Evolutionary conservation across 1,140 invertebrate genomes (phyloP).

Genomic region (Homarus americanus): DNA sequence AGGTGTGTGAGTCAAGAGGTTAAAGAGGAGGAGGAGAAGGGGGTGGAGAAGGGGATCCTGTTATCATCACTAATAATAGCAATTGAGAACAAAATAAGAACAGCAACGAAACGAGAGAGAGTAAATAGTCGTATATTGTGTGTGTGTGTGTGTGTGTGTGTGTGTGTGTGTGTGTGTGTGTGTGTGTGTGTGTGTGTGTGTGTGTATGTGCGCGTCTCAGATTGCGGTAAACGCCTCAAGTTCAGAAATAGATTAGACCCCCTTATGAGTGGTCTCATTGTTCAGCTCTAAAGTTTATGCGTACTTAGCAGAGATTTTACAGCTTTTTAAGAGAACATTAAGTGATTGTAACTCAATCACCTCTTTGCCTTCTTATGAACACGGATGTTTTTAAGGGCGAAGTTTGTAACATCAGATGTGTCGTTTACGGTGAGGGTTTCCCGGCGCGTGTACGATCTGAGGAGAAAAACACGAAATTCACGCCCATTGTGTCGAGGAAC

Average conservation of each 20-base stretch:
- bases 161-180: too few species aligned
- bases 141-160: too few species aligned
- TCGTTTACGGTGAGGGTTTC: constrained; percentile 42
- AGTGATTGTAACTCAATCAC: constrained; percentile 70
- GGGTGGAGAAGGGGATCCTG: too few species aligned
- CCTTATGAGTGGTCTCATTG: constrained; percentile 52
- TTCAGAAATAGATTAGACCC: constrained; percentile 60
- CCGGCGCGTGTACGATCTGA: background rate
- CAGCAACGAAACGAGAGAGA: too few species aligned
- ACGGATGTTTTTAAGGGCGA: constrained; percentile 54
- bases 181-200: too few species aligned
- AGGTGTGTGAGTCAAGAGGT: too few species aligned
- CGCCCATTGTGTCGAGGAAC: background rate
- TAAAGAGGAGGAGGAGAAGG: too few species aligned
- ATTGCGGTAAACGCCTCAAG: background rate
- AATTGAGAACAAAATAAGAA: too few species aligned
- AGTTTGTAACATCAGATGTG: constrained; percentile 29
- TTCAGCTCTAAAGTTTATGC: constrained; percentile 63
- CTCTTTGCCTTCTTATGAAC: constrained; percentile 66
- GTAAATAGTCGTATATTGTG: too few species aligned
- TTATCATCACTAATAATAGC: too few species aligned
- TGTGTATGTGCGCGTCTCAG: too few species aligned
- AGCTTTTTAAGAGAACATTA: constrained; percentile 71
- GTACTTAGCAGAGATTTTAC: constrained; percentile 58
- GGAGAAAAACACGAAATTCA: background rate